These are phyloP conservation scores for Sarcophaga carnaria DNA, from an alignment of 2,888 invertebrate species.

Conservation along the genomic window DNA sequence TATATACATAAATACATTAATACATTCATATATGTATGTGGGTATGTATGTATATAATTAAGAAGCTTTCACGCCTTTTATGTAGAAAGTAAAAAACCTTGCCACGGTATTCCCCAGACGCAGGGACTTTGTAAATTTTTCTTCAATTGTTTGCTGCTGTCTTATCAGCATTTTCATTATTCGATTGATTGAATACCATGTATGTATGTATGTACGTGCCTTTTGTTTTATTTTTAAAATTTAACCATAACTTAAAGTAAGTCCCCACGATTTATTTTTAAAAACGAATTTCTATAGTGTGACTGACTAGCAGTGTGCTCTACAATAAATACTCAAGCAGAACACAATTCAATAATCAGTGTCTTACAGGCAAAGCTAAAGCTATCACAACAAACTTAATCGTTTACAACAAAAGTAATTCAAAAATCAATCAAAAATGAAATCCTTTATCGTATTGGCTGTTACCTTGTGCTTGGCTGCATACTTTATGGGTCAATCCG, in stretches of 20 bases:
- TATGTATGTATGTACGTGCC: not conserved
- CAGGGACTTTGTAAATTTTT: no score
- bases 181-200: not conserved
- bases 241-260: conserved; percentile 17
- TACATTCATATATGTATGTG: no score
- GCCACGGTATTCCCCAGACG: no score
- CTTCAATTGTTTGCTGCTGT: not conserved
- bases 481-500: conserved; percentile 50
- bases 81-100: no score
- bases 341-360: conserved; percentile 3
- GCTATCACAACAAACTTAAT: not conserved
- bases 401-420: not conserved
- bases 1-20: no score
- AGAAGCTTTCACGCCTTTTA: no score
- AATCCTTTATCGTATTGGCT: conserved; percentile 63
- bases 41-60: no score
- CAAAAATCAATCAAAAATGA: conserved; percentile 68
- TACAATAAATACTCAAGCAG: conserved; percentile 13
- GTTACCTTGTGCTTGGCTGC: conserved; percentile 60
- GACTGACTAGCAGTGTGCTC: not conserved
- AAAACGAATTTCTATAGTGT: not conserved
- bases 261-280: conserved; percentile 36
- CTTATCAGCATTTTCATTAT: not conserved
- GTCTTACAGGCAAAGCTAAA: not conserved
- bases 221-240: not conserved